Base-by-base conservation (phyloP, 2,797 vertebrate genomes). In the Eutrigla gurnardus region DNA sequence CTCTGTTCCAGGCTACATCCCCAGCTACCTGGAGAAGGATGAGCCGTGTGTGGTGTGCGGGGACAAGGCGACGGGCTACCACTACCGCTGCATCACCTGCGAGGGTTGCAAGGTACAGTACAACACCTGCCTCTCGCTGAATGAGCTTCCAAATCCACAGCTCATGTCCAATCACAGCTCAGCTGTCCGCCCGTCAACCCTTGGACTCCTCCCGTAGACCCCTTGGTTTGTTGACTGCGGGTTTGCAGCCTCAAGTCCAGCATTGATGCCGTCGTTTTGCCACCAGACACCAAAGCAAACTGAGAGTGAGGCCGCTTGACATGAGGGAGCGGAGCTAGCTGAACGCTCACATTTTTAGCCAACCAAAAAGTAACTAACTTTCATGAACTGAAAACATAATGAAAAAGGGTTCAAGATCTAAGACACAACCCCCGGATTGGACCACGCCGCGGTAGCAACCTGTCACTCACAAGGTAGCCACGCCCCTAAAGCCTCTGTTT, bases 1-100 rank as follows among this genome's bases (percentile, higher is more conserved):
- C 80, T 91, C 91, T 89, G 86, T 93, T 88, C 78, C 94, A 97
- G 97, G 97, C 89, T 98, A 98, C 93, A 97, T 98, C 94, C 97
- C 97, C 94, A 99, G 97, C 92, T 99, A 98, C 95, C 94, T 99
- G 96, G 97, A 98, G 95, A 98, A 99, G 94, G 97, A 98, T 86
- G 97, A 99, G 94, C 97, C 97, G 0, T 99, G 97, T 15, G 97
- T 99, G 88, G 97, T 99, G 91, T 99, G 97, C 68, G 97, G 97
- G 78, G 97, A 99, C 93, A 98, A 98, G 86, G 97, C 97, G 65
- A 98, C 97, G 2, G 97, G 97, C 60, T 98, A 98, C 95, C 97
- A 99, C 94, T 99, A 99, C 93, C 97, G 97, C 92, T 99, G 97
- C 93, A 99, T 99, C 94, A 99, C 97, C 90, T 99, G 97, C 39